Conservation (phyloP, 2,888 invertebrate species). For the Mythimna impura region DNA sequence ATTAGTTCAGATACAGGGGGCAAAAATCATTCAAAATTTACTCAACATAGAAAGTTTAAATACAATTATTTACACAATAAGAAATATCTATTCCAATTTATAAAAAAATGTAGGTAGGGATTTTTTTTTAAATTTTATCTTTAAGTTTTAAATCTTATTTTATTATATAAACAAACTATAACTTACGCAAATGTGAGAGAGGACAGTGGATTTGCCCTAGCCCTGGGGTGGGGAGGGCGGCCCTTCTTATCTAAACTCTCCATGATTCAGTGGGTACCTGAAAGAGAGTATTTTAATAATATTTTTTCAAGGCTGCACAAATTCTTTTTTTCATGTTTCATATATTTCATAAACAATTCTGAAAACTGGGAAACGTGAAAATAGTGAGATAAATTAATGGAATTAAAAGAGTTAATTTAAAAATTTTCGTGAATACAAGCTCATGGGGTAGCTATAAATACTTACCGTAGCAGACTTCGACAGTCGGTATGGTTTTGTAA, state of each 20-base stretch:
- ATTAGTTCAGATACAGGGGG: neutral
- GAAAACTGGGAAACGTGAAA: neutral
- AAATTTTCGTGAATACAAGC: conserved; percentile 12
- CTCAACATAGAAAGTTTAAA: neutral
- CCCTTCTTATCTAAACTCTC: conserved; percentile 89
- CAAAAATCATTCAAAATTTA: too few species aligned
- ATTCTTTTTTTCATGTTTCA: neutral
- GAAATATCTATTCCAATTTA: neutral
- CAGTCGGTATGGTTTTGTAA: conserved; percentile 54
- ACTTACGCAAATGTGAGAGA: conserved; percentile 93
- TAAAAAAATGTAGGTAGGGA: conserved; percentile 1
- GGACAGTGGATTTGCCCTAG: conserved; percentile 92
- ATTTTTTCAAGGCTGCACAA: conserved; percentile 11
- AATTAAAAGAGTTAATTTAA: neutral
- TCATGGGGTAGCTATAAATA: conserved; percentile 59
- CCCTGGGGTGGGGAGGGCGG: conserved; percentile 91
- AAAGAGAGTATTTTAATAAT: conserved; percentile 17
- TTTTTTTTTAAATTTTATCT: neutral
- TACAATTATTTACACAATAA: neutral
- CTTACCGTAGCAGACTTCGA: conserved; percentile 61
- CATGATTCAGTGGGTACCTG: conserved; percentile 77
- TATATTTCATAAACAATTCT: neutral
- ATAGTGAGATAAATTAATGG: neutral
- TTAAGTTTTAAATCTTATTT: neutral
- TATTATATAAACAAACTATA: neutral